Conservation (phyloP, 2,797 vertebrate genomes). For the Bradypodion ventrale region DNA sequence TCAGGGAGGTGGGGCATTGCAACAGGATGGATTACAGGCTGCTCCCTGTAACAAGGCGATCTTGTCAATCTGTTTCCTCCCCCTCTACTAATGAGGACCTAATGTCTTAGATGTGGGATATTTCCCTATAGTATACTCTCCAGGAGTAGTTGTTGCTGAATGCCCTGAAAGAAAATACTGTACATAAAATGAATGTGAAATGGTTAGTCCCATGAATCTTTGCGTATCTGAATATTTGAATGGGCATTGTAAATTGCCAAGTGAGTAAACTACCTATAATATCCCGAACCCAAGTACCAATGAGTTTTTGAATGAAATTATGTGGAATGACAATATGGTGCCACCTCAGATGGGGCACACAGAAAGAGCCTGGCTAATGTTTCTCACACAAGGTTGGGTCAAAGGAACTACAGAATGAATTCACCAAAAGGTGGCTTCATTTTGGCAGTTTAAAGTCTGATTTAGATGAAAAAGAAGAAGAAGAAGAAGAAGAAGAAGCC, state of each 20-base stretch:
- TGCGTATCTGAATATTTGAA: not conserved
- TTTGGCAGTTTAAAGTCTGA: too few relatives aligned
- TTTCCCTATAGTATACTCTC: conserved; percentile 18
- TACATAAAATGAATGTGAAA: conserved; percentile 17
- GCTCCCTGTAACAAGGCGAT: conserved; percentile 2
- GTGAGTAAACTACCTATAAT: too few relatives aligned
- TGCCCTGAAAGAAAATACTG: conserved; percentile 25
- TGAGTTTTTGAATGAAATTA: conserved; percentile 1
- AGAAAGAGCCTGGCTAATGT: too few relatives aligned
- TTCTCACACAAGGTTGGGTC: too few relatives aligned
- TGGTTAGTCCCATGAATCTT: not conserved
- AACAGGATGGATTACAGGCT: not conserved
- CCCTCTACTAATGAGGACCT: conserved; percentile 13
- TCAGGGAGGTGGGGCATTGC: not conserved
- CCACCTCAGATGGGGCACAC: conserved; percentile 28
- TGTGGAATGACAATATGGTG: conserved; percentile 36
- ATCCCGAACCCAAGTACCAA: too few relatives aligned
- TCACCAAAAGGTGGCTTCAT: too few relatives aligned
- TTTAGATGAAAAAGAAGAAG: too few relatives aligned
- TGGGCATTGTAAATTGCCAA: not conserved
- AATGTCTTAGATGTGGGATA: conserved; percentile 9
- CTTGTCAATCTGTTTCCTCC: conserved; percentile 15
- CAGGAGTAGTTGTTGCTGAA: not conserved
- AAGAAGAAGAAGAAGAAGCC: too few relatives aligned
- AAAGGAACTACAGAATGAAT: too few relatives aligned